These are phyloP conservation scores for Zygothrica quintamaculata DNA, from an alignment of 2,888 invertebrate species.

Conservation along the genomic window DNA sequence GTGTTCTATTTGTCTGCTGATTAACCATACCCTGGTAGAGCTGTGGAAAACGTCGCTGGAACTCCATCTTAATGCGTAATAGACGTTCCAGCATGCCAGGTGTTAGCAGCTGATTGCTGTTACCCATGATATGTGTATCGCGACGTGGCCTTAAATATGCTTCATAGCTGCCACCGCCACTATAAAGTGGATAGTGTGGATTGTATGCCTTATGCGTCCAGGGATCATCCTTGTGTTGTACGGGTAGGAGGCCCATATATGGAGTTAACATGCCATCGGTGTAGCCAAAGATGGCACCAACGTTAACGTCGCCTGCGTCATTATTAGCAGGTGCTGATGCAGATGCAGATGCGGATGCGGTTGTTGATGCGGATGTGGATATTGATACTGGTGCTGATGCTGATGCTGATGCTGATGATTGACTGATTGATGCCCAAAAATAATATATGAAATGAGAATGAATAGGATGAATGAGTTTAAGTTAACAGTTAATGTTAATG, in stretches of 20 bases:
- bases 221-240: conserved; percentile 75
- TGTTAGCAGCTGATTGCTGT: conserved; percentile 56
- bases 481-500: conserved; percentile 21
- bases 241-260: conserved; percentile 78
- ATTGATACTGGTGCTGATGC: conserved; percentile 26
- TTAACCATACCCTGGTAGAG: conserved; percentile 74
- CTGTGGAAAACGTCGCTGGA: conserved; percentile 73
- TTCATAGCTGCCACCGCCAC: conserved; percentile 77
- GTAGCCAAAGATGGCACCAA: conserved; percentile 55
- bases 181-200: conserved; percentile 65
- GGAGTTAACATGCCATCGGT: conserved; percentile 67
- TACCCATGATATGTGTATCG: conserved; percentile 58
- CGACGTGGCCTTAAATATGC: conserved; percentile 68
- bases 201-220: conserved; percentile 75
- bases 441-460: conserved; percentile 61
- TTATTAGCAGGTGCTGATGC: neutral
- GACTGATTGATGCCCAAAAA: conserved; percentile 55
- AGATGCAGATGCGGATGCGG: conserved; percentile 11
- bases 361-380: conserved; percentile 21
- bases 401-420: conserved; percentile 56
- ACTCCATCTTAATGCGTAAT: conserved; percentile 69
- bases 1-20: conserved; percentile 58
- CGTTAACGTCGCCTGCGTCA: conserved; percentile 28
- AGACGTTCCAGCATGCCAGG: conserved; percentile 75
- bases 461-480: conserved; percentile 21